Conservation (phyloP, 2,888 invertebrate genomes). For the Nomada fabriciana region DNA sequence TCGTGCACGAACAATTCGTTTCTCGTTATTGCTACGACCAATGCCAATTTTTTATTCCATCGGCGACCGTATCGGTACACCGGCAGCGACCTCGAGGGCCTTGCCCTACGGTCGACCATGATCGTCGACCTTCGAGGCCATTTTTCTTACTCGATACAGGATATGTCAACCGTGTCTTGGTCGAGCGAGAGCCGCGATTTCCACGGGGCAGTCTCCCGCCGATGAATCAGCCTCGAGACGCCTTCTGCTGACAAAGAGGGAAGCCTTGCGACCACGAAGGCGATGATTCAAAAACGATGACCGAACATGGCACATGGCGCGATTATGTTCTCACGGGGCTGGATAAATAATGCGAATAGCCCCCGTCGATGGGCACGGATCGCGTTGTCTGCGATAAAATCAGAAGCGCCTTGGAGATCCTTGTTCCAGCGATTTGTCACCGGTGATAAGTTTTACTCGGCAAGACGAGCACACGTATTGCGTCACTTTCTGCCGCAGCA, state of each 20-base stretch:
- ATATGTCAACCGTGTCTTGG: slow-evolving; percentile 62
- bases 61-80: neutral
- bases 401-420: neutral
- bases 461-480: neutral
- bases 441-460: neutral
- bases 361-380: slow-evolving; percentile 32
- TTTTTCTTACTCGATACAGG: slow-evolving; percentile 68
- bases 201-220: neutral
- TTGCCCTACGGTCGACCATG: slow-evolving; percentile 71
- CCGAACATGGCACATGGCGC: slow-evolving; percentile 33
- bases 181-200: slow-evolving; percentile 6
- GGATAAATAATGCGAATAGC: neutral
- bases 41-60: neutral
- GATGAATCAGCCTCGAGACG: slow-evolving; percentile 55
- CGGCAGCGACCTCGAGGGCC: slow-evolving; percentile 74
- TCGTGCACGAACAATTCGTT: neutral
- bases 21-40: neutral
- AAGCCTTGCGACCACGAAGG: slow-evolving; percentile 22
- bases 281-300: slow-evolving; percentile 60
- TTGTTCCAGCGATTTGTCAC: slow-evolving; percentile 11
- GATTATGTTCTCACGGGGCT: slow-evolving; percentile 8
- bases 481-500: too few relatives aligned
- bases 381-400: neutral
- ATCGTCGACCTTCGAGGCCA: slow-evolving; percentile 73
- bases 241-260: slow-evolving; percentile 44